Base-by-base conservation (phyloP, 92 coral and sea anemone genomes). In the Actinernus sp. region DNA sequence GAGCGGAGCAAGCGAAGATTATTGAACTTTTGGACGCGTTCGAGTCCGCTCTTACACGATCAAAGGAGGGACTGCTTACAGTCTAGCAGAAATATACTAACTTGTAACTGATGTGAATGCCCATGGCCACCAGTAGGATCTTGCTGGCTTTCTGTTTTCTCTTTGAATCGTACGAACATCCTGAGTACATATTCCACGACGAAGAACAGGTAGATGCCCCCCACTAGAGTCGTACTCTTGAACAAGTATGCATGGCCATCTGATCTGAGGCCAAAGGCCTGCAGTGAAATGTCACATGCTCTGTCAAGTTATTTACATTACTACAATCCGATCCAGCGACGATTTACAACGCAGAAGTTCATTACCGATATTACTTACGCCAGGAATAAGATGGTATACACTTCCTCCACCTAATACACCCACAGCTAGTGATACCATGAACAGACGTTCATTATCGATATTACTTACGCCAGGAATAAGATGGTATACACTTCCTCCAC, bases 321-420 rank as follows among this genome's bases (percentile, higher is more conserved):
- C 43, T 37, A 37, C n/a, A 37, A 7, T 37, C 9, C 8, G 8
- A 37, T 8, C 8, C n/a, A 37, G n/a, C n/a, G n/a, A 37, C n/a
- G n/a, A 7, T 7, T n/a, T 37, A 37, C 43, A 37, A n/a, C n/a
- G n/a, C n/a, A 37, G n/a, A 37, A 37, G 9, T 37, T 7, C 43
- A 37, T 8, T 37, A 37, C 43, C 43, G 8, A 8, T 37, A 37
- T n/a, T 16, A 47, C 81, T 49, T 58, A 73, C 81, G 31, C 44
- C 49, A 20, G 81, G 81, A 20, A 73, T 73, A 13, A 73, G 72
- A 73, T 73, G 81, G 41, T 61, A 73, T 1, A 62, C 40, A 18
- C 81, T 65, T 49, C 81, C 60, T 8, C 81, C 81, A 38, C 72
- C 44, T 13, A 73, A 61, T 11, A 73, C 81, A 2, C 81, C 81